Base-by-base conservation (phyloP, 2,113 vertebrate species). In the Pelusios castaneus region DNA sequence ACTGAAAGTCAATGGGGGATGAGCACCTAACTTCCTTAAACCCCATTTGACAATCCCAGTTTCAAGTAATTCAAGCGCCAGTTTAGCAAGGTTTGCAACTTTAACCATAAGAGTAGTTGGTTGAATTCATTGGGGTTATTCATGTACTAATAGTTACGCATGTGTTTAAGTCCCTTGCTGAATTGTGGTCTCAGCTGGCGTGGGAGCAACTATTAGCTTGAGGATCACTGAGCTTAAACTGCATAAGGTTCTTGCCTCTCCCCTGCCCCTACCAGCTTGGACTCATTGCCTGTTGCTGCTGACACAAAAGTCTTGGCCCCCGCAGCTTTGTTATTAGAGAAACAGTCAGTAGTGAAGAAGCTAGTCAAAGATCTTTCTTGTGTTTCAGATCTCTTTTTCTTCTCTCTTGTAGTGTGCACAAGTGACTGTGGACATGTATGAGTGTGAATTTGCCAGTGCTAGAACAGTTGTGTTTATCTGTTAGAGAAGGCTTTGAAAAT, bases 121-220 rank as follows among this genome's bases (percentile, higher is more conserved):
- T 60, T 79, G 79, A 67, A 45, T 77, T 47, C 70, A 90, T 67
- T 58, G 16, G 10, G 86, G 54, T 87, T 93, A 51, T 34, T 90
- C 63, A 78, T 85, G 31, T n/a, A 34, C 21, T 38, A 70, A 70
- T n/a, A 70, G 17, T 38, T 38, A 34, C 38, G 63, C 17, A 38
- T 10, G 47, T 47, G 17, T 8, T 12, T 49, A 47, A 58, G 14
- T 63, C 31, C 49, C 1, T 4, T 8, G 29, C 22, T 91, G 43
- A 89, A 51, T 24, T 56, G 67, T 77, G 49, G 27, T 31, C 21
- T 79, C 73, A 24, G 56, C 16, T 38, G 63, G 34, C 8, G 9
- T 22, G 43, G 6, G 5, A 67, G 76, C 31, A 87, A 49, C 31
- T 0, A 38, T 34, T 82, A 52, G 43, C 70, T 93, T 55, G 31